Base-by-base conservation (phyloP, 2,888 invertebrate species). In the Patella pellucida region DNA sequence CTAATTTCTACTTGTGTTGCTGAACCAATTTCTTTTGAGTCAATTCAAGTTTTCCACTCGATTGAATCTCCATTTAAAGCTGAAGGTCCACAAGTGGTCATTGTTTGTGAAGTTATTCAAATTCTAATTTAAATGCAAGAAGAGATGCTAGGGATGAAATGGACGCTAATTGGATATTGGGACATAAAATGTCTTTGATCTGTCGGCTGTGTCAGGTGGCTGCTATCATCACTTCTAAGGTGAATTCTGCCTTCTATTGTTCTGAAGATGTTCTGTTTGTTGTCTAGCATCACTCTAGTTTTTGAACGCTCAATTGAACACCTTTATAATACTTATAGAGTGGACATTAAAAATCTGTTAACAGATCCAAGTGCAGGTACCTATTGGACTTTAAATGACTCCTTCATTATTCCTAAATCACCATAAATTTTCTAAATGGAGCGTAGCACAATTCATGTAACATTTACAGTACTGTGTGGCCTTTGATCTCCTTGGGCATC, bases 101-200 rank as follows among this genome's bases (percentile, higher is more conserved):
- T 62, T 62, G 62, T 62, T 23, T 62, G 12, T 19, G 62, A 3
- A 62, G 62, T 62, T 62, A 62, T 62, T 62, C 62, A 62, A 62
- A 23, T 62, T 62, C 62, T 62, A 19, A 62, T 62, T 62, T 62
- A 62, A 62, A 19, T 62, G 19, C 19, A 62, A 23, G 62, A 19
- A 62, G 23, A 23, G 62, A 23, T 62, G 23, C 12, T 62, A 23
- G 23, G 23, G 23, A 23, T 23, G 19, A 23, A 62, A 62, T 23
- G 62, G 62, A 23, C 19, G 62, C 62, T 62, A 62, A 62, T 62
- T 62, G 62, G 62, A 62, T 62, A 23, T 62, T 23, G 62, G 19
- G 62, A 62, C 62, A 62, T 62, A 23, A 62, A 62, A 62, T 41
- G 62, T 23, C 62, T 62, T 62, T 62, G 62, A 62, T 62, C 62